Conservation (phyloP, 2,797 vertebrate species). For the Gambusia yucatana region DNA sequence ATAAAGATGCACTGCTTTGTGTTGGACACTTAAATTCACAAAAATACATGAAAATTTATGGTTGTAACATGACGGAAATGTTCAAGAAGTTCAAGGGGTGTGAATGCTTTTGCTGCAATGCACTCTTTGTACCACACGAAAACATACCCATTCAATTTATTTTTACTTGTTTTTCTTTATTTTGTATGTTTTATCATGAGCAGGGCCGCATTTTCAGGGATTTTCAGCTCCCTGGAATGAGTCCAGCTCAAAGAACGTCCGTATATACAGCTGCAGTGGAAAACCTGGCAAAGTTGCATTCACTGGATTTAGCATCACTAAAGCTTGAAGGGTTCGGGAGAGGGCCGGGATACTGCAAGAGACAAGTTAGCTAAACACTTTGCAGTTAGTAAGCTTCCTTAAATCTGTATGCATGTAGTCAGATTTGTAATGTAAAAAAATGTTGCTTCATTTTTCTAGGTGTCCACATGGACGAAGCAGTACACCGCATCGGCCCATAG, state of each 20-base stretch:
- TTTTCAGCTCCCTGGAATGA: conserved; percentile 81
- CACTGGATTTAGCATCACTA: conserved; percentile 78
- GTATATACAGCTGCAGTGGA: conserved; percentile 88
- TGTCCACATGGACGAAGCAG: conserved; percentile 93
- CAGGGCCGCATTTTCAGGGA: conserved; percentile 93
- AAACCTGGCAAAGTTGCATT: conserved; percentile 87
- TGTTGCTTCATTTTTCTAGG: conserved; percentile 73
- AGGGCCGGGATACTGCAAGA: conserved; percentile 88
- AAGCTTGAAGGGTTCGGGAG: conserved; percentile 85
- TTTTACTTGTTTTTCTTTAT: neutral
- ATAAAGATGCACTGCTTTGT: neutral
- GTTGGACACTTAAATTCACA: neutral
- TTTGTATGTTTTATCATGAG: neutral
- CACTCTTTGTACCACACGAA: neutral
- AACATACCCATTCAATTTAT: neutral
- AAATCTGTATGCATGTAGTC: neutral
- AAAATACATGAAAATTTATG: neutral
- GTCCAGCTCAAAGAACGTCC: conserved; percentile 85
- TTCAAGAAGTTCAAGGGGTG: neutral
- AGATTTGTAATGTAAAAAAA: neutral
- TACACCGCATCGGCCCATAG: conserved; percentile 86
- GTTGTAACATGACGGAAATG: neutral
- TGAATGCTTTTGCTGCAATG: neutral
- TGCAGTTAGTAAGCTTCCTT: neutral
- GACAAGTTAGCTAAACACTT: conserved; percentile 83